Base-by-base conservation (phyloP, 2,888 invertebrate species). In the Creontiades dilutus region DNA sequence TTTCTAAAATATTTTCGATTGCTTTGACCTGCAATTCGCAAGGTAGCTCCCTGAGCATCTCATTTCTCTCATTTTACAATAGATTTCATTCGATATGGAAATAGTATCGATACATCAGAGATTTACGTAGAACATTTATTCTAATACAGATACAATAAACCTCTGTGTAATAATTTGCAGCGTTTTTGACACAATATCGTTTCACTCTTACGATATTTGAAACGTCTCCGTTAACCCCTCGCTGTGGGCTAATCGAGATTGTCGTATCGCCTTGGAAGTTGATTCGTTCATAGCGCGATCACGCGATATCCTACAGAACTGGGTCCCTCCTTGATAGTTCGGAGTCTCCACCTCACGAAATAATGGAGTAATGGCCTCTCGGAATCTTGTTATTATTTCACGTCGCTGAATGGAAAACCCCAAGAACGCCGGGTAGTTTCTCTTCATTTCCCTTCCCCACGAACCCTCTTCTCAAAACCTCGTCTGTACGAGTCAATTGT, bases 321-420 rank as follows among this genome's bases (percentile, higher is more conserved):
- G 68, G 68, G 68, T 19, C 27, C 68, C 37, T 68, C 13, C 68
- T 68, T 19, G 68, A 68, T 9, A 68, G 68, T 23, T 23, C 52
- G 3, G 3, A 13, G 14, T 16, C 52, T 52, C 27, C 68, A 9
- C 68, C 27, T 13, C 23, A 27, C 19, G 68, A 68, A 23, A 68
- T 68, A 61, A 19, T 23, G 13, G 23, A 68, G 23, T 23, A 23
- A 68, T 68, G 23, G 11, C 68, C 68, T 23, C 68, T 23, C 68
- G 68, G 68, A 23, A 68, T 68, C 68, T 7, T 19, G 57, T 68
- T 68, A 68, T 68, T 68, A 23, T 68, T 27, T 68, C 68, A 68
- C 68, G 23, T 68, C 3, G 68, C 23, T 13, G 27, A 68, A 68
- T 57, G n/a, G n/a, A 16, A 57, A 16, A 16, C 57, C n/a, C 57